These are phyloP conservation scores for Tinamus major DNA, from an alignment of 2,797 vertebrate species.

Conservation along the genomic window DNA sequence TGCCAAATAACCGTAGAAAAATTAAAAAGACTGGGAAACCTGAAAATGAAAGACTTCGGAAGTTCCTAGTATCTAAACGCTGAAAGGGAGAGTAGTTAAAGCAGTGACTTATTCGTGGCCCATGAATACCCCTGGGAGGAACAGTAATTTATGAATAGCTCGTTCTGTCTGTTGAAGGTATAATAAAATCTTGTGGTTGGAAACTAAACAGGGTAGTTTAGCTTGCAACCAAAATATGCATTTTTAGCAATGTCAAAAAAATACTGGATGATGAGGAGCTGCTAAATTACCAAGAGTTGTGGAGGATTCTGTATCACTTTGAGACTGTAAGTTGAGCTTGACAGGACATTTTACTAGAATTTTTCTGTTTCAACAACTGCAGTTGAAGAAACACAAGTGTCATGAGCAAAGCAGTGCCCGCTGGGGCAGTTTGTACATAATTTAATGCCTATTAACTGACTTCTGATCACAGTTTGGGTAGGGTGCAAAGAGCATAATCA, in stretches of 20 bases:
- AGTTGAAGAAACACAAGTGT: neutral
- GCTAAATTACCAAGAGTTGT: neutral
- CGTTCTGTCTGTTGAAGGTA: neutral
- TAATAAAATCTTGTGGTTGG: neutral
- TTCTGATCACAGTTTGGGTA: neutral
- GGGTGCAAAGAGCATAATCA: neutral
- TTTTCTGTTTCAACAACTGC: neutral
- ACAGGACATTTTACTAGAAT: neutral
- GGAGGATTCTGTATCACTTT: neutral
- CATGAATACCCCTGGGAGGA: neutral
- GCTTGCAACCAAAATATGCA: fast-evolving
- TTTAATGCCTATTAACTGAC: neutral
- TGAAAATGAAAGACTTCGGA: neutral
- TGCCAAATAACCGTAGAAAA: neutral
- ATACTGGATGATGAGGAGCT: neutral
- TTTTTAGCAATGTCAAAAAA: neutral
- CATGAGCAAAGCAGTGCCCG: neutral
- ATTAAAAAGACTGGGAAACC: neutral
- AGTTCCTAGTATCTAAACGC: neutral
- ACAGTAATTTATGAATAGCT: neutral
- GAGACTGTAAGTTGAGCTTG: neutral
- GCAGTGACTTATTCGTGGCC: neutral
- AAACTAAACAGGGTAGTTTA: neutral
- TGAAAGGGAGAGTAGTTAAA: neutral
- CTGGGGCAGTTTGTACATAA: neutral